These are phyloP conservation scores for Acrocephalus arundinaceus DNA, from an alignment of 2,113 vertebrate species.

Conservation along the genomic window DNA sequence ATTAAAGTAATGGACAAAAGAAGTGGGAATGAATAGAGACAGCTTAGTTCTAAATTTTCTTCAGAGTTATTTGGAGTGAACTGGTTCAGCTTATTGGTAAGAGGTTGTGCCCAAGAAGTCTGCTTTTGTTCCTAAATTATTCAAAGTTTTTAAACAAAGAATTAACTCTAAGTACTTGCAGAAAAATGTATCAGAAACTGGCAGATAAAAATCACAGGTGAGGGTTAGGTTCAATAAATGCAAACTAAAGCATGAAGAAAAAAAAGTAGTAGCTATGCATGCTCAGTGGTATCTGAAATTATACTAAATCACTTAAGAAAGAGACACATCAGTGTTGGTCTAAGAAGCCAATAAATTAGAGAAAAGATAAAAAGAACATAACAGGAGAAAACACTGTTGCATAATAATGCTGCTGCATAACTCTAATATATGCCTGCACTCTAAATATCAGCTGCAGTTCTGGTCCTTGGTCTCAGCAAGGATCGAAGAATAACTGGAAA, in stretches of 20 bases:
- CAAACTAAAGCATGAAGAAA: not conserved
- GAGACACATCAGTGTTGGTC: not conserved
- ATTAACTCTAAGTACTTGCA: not conserved
- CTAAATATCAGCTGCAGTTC: not conserved
- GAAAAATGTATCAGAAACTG: not conserved
- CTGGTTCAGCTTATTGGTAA: not conserved
- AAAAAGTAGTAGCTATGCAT: not conserved
- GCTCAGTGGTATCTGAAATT: not conserved
- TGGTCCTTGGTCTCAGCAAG: not conserved
- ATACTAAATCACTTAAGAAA: not conserved
- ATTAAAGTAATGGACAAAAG: not conserved
- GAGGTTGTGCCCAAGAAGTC: not conserved
- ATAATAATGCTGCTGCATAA: not conserved
- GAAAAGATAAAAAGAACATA: not conserved
- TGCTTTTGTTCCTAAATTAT: not conserved
- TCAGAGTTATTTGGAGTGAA: not conserved
- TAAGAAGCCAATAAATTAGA: not conserved
- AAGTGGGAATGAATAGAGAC: not conserved
- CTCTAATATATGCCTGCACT: not conserved
- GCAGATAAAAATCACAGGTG: not conserved
- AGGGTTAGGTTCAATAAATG: not conserved
- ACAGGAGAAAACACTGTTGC: not conserved
- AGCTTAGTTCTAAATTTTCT: not conserved
- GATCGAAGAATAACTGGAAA: not conserved
- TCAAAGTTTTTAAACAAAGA: not conserved